These are phyloP conservation scores for Gibbula magus DNA, from an alignment of 2,888 invertebrate genomes.

Conservation along the genomic window DNA sequence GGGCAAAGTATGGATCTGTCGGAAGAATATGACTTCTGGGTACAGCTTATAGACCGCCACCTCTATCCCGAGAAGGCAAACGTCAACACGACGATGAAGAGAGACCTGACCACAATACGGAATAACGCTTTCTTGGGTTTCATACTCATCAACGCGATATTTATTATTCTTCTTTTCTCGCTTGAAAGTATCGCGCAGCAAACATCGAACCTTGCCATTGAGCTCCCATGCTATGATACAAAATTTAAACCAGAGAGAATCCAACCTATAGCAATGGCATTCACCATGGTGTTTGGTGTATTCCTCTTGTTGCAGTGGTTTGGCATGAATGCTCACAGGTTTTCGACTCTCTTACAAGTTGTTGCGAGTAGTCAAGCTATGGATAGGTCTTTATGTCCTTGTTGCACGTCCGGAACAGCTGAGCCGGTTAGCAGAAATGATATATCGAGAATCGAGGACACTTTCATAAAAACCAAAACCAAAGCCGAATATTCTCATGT, in stretches of 20 bases:
- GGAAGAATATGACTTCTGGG: constrained; percentile 91
- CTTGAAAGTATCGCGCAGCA: constrained; percentile 89
- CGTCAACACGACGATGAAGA: constrained; percentile 73
- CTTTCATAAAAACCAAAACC: too few species aligned
- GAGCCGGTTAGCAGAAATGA: background rate
- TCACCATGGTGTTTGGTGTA: constrained; percentile 97
- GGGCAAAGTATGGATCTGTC: constrained; percentile 26
- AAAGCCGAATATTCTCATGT: too few species aligned
- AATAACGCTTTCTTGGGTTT: constrained; percentile 85
- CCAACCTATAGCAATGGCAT: constrained; percentile 85
- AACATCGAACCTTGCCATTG: constrained; percentile 58
- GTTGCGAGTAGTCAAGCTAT: constrained; percentile 85
- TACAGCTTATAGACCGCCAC: constrained; percentile 94
- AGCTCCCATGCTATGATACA: constrained; percentile 53
- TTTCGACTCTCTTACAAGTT: constrained; percentile 96
- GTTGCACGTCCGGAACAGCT: background rate
- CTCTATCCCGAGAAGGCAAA: constrained; percentile 84
- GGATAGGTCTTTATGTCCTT: too few species aligned
- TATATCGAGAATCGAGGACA: too few species aligned
- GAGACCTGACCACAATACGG: constrained; percentile 78
- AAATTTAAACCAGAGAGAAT: constrained; percentile 43
- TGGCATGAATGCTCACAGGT: constrained; percentile 98
- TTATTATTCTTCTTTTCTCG: constrained; percentile 97
- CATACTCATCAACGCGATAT: constrained; percentile 98
- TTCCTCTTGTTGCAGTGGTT: constrained; percentile 96